A percentile compares a stretch with the other conserved stretches of the same genome.
Evolutionary conservation across 2,888 invertebrate species (phyloP).

Genomic region (Choreutis nemorana): DNA sequence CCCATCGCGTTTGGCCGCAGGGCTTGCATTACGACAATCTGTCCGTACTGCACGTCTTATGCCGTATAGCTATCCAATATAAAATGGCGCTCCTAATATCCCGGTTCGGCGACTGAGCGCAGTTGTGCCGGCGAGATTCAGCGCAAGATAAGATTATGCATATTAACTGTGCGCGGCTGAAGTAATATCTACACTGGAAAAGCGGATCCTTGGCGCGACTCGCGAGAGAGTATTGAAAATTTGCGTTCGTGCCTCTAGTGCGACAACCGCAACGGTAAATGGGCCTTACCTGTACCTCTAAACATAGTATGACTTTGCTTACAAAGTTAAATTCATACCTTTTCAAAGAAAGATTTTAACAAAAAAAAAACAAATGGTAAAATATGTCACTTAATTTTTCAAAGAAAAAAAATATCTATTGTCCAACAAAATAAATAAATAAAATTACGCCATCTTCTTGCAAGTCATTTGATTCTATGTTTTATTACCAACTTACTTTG

Average conservation of each 20-base stretch:
- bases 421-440: slow-evolving; percentile 16
- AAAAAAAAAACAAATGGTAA: no score
- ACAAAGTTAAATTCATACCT: no score
- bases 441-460: slow-evolving; percentile 18
- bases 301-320: no score
- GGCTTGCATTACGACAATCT: slow-evolving; percentile 67
- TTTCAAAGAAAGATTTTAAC: no score
- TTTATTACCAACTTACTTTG: slow-evolving; percentile 29
- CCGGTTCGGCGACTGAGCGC: slow-evolving; percentile 57
- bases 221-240: slow-evolving; percentile 37
- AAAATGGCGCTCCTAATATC: slow-evolving; percentile 67
- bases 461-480: slow-evolving; percentile 22
- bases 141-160: slow-evolving; percentile 65
- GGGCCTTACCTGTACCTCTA: no score
- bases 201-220: slow-evolving; percentile 36
- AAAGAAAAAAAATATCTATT: slow-evolving; percentile 8
- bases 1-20: slow-evolving; percentile 65
- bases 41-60: slow-evolving; percentile 67
- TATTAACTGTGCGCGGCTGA: slow-evolving; percentile 62
- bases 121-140: slow-evolving; percentile 56
- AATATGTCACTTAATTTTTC: no score
- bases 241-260: slow-evolving; percentile 39
- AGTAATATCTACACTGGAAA: slow-evolving; percentile 61
- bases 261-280: slow-evolving; percentile 31
- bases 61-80: slow-evolving; percentile 66